Base-by-base conservation (phyloP, 2,888 invertebrate species). In the Ornithoptera priamus region DNA sequence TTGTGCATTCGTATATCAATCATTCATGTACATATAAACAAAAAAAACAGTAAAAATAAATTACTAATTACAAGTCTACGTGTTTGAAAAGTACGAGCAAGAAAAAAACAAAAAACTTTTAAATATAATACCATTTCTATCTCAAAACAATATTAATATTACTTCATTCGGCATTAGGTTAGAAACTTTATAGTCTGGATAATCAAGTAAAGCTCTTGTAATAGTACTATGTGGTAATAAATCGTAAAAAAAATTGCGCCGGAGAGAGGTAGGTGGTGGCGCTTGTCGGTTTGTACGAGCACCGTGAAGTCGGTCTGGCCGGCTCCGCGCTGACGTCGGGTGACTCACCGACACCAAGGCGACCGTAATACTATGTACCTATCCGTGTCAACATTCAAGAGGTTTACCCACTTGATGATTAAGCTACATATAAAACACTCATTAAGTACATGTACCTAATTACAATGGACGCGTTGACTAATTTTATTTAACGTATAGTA, bases 301-400 rank as follows among this genome's bases (percentile, higher is more conserved):
- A 74, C 71, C 71, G 74, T 68, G 58, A 73, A 75, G 75, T 76
- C 77, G 78, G 80, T 81, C 84, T 85, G 85, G 87, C 83, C 81
- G 83, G 82, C 85, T 83, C 76, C 82, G 75, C 75, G 81, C 77
- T 75, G 80, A 71, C 69, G 69, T 74, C 81, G 76, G 78, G 82
- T 90, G 90, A 90, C 82, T 90, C 90, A 90, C 80, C 76, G 72
- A 70, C 75, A 75, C 73, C 79, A 79, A 80, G 79, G 78, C 78
- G 72, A 76, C 73, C 73, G 75, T 74, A 75, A 69, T 65, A 72
- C 59, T 72, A 74, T 46, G 17, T 69, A 73, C 68, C 63, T 69
- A 71, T 70, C 59, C 65, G 60, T 71, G 64, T 70, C 70, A 56
- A 68, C 61, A 69, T 67, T 68, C 64, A 60, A 67, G 65, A 67